Evolutionary conservation across 1,140 invertebrate genomes (phyloP).

Genomic region (Ips nitidus): DNA sequence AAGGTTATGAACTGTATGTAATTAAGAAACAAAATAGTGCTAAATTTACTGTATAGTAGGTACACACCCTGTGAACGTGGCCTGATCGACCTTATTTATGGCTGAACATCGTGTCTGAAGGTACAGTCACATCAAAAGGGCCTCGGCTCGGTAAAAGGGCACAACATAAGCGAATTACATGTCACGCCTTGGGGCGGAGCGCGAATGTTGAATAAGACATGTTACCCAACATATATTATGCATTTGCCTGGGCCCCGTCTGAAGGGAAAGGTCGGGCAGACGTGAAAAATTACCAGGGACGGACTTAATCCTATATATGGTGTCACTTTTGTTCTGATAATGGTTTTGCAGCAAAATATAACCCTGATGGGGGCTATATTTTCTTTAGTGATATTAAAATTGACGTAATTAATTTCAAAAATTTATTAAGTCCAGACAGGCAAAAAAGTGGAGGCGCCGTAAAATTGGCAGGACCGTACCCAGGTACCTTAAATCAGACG

Average conservation of each 20-base stretch:
- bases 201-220: constrained; percentile 43
- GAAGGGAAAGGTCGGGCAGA: constrained; percentile 14
- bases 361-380: no score
- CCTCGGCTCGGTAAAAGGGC: constrained; percentile 25
- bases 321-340: constrained; percentile 10
- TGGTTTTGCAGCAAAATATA: background rate
- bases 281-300: constrained; percentile 13
- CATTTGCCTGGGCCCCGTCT: constrained; percentile 34
- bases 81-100: no score
- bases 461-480: no score
- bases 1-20: no score
- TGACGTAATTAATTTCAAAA: no score
- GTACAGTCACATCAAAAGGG: constrained; percentile 20
- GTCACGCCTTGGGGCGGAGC: constrained; percentile 41
- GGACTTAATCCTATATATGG: constrained; percentile 10
- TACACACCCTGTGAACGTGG: no score
- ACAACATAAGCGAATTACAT: constrained; percentile 37
- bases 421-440: no score
- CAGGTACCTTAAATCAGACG: no score
- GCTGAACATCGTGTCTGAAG: constrained; percentile 4
- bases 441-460: no score
- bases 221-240: constrained; percentile 43
- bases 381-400: no score
- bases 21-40: no score
- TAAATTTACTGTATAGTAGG: no score